A percentile compares a stretch with the other conserved stretches of the same genome.
Conservation (phyloP, 2,113 vertebrate genomes). For the Vombatus ursinus region DNA sequence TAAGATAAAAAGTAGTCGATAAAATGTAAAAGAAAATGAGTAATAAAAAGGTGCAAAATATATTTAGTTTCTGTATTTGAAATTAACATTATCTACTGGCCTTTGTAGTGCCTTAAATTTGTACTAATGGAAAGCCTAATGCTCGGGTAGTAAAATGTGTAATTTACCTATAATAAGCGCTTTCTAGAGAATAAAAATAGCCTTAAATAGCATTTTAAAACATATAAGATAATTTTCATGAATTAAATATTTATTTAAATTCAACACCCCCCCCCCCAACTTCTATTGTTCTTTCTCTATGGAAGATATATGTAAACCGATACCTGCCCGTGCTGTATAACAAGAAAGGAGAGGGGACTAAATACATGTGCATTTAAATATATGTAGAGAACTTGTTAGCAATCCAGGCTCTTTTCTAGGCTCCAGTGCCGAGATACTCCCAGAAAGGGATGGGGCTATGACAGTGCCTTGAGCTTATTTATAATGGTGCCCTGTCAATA, state of each 20-base stretch:
- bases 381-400: slow-evolving; percentile 28
- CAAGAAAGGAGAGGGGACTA: slow-evolving; percentile 3
- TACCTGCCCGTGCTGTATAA: neutral
- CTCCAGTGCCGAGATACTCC: slow-evolving; percentile 46
- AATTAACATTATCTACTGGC: slow-evolving; percentile 85
- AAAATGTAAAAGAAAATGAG: slow-evolving; percentile 84
- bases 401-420: slow-evolving; percentile 46
- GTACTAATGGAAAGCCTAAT: slow-evolving; percentile 81
- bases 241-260: slow-evolving; percentile 83
- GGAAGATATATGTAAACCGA: slow-evolving; percentile 10
- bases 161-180: slow-evolving; percentile 83
- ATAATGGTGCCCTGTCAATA: slow-evolving; percentile 23
- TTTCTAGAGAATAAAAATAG: slow-evolving; percentile 80
- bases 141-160: slow-evolving; percentile 80
- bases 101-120: slow-evolving; percentile 83
- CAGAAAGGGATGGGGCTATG: slow-evolving; percentile 23
- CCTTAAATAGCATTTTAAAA: slow-evolving; percentile 81
- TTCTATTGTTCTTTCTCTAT: slow-evolving; percentile 71
- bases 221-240: slow-evolving; percentile 75
- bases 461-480: neutral
- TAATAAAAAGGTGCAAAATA: slow-evolving; percentile 85
- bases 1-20: slow-evolving; percentile 86
- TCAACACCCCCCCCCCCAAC: slow-evolving; percentile 51
- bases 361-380: slow-evolving; percentile 25
- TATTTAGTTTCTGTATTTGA: slow-evolving; percentile 83